phyloP scores from a whole-genome alignment of 1,140 invertebrate species.

The Aphelenchoides fujianensis region DNA sequence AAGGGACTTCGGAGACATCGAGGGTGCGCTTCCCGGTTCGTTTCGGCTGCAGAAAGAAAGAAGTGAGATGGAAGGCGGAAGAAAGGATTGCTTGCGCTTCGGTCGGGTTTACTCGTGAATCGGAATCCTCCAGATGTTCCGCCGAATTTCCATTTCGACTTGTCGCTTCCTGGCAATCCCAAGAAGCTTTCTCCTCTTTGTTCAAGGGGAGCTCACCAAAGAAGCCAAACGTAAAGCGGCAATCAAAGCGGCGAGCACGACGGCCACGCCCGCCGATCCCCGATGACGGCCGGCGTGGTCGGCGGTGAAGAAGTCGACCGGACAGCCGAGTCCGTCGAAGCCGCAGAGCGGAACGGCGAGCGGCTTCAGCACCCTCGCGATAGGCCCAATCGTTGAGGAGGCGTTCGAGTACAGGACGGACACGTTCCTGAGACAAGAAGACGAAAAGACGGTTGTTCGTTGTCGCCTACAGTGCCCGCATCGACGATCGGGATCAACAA shows the following conservation, averaged over 20 bases:
- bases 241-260: conserved; percentile 32
- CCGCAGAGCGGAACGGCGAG: conserved; percentile 24
- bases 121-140: not conserved
- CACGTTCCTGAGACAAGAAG: not conserved
- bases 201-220: conserved; percentile 44
- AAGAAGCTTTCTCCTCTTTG: too few relatives aligned
- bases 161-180: not conserved
- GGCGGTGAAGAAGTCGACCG: conserved; percentile 26
- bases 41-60: not conserved
- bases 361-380: conserved; percentile 16
- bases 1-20: not conserved
- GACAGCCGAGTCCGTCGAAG: conserved; percentile 42
- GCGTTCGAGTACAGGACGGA: not conserved
- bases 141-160: not conserved
- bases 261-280: conserved; percentile 16
- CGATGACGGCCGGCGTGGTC: conserved; percentile 26
- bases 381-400: conserved; percentile 16
- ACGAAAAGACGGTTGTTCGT: not conserved
- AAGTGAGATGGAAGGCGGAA: not conserved
- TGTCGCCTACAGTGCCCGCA: not conserved
- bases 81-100: not conserved
- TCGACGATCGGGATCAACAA: not conserved
- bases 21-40: not conserved
- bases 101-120: not conserved
- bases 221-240: conserved; percentile 18